Evolutionary conservation across 1,140 invertebrate genomes (phyloP).

Genomic region (Ips nitidus): DNA sequence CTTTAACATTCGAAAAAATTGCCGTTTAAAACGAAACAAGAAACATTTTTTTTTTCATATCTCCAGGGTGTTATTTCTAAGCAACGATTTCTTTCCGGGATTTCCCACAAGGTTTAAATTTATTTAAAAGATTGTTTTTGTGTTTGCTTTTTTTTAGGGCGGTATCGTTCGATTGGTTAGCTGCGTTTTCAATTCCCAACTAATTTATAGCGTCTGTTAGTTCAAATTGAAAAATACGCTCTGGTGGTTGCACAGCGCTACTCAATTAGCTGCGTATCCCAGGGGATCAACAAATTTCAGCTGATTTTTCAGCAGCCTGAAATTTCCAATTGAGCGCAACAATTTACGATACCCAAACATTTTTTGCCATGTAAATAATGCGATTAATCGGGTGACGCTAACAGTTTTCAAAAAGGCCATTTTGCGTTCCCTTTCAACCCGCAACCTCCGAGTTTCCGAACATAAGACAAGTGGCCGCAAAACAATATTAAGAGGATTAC

Average conservation of each 20-base stretch:
- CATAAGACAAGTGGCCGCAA: neutral
- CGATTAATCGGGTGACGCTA: neutral
- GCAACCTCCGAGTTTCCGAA: neutral
- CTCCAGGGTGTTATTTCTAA: too few species aligned
- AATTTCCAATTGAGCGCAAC: neutral
- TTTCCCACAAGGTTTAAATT: too few species aligned
- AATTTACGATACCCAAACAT: constrained; percentile 2
- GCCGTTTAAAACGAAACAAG: too few species aligned
- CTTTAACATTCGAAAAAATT: too few species aligned
- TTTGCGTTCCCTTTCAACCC: too few species aligned
- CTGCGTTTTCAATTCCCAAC: constrained; percentile 1
- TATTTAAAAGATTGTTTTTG: too few species aligned
- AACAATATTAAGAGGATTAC: constrained; percentile 6
- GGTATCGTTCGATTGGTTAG: neutral
- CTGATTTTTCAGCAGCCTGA: neutral
- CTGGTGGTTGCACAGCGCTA: constrained; percentile 2
- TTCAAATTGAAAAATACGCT: constrained; percentile 1
- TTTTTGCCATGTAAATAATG: neutral
- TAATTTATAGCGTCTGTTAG: constrained; percentile 3
- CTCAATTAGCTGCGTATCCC: constrained; percentile 4
- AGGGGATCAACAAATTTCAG: constrained; percentile 1
- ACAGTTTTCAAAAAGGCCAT: too few species aligned
- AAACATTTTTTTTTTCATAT: too few species aligned
- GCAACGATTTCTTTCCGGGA: too few species aligned
- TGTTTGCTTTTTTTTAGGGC: too few species aligned